These are phyloP conservation scores for Lophotis ruficrista DNA, from an alignment of 2,113 vertebrate genomes.

Conservation along the genomic window DNA sequence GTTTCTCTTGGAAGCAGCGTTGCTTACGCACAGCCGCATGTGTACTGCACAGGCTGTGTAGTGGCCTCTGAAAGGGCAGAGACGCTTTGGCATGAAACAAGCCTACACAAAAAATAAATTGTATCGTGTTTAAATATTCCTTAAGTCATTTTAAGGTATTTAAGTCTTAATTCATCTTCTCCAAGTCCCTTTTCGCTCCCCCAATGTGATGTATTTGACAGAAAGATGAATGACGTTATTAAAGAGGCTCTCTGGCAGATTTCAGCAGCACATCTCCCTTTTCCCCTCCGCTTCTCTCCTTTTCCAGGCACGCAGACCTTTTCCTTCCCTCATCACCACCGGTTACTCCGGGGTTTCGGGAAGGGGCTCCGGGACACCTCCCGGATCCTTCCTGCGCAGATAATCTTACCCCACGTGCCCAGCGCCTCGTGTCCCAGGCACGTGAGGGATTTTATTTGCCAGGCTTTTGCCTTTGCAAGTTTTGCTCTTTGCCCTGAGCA, in stretches of 20 bases:
- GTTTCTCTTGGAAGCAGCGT: neutral
- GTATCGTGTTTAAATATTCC: constrained; percentile 79
- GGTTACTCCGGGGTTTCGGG: neutral
- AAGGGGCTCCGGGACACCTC: neutral
- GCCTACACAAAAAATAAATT: constrained; percentile 62
- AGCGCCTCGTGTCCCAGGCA: neutral
- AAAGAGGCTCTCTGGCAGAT: constrained; percentile 74
- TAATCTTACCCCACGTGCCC: accelerated
- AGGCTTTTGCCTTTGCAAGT: neutral
- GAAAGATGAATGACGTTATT: constrained; percentile 82
- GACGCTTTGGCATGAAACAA: neutral
- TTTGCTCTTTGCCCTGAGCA: constrained; percentile 9
- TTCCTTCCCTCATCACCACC: neutral
- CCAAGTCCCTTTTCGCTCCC: constrained; percentile 69
- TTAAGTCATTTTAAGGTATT: constrained; percentile 75
- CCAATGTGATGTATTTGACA: constrained; percentile 78
- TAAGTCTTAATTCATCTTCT: constrained; percentile 82
- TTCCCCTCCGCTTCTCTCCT: neutral
- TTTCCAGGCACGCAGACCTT: neutral
- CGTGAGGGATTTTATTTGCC: neutral
- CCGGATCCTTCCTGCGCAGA: neutral
- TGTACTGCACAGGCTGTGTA: neutral
- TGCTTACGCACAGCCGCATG: neutral
- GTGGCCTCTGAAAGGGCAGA: neutral
- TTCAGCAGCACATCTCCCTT: constrained; percentile 67